Percentiles rank a stretch among this genome's conserved stretches.
These are phyloP conservation scores for Tor tambroides DNA, from an alignment of 2,113 vertebrate genomes.

Conservation along the genomic window DNA sequence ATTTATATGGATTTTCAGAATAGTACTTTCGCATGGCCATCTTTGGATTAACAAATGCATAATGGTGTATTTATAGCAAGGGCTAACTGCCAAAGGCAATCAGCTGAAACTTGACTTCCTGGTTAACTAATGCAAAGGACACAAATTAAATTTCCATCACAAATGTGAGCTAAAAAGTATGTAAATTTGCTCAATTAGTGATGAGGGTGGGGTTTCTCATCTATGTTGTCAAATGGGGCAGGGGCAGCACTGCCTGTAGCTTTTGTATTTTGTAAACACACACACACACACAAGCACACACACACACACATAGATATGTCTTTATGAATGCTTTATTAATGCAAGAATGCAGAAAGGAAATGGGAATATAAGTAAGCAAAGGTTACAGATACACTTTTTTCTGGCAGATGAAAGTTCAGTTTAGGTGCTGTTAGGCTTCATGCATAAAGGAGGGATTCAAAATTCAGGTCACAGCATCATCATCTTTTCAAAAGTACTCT, in stretches of 20 bases:
- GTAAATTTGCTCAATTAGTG: no score
- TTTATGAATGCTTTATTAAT: slow-evolving; percentile 49
- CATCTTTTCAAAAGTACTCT: not conserved
- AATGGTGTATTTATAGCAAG: no score
- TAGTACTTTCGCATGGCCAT: no score
- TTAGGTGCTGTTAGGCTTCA: not conserved
- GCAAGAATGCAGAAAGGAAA: not conserved
- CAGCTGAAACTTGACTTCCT: no score
- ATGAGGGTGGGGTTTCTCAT: no score
- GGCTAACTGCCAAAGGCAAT: no score
- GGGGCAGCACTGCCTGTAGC: not conserved
- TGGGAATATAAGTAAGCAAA: not conserved
- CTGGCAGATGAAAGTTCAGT: not conserved
- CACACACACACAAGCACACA: not conserved
- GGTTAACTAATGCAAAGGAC: no score
- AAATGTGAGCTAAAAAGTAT: no score
- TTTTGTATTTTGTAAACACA: not conserved
- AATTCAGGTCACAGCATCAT: not conserved
- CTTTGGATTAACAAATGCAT: no score
- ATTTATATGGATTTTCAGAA: no score
- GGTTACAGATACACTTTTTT: not conserved
- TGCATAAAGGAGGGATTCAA: not conserved
- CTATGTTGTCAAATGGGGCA: no score
- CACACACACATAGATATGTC: not conserved
- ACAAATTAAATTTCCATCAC: no score